Evolutionary conservation across 1,140 invertebrate genomes (phyloP), one percentile per base, ranked within the genome.

Genomic region (Drosophila asahinai): DNA sequence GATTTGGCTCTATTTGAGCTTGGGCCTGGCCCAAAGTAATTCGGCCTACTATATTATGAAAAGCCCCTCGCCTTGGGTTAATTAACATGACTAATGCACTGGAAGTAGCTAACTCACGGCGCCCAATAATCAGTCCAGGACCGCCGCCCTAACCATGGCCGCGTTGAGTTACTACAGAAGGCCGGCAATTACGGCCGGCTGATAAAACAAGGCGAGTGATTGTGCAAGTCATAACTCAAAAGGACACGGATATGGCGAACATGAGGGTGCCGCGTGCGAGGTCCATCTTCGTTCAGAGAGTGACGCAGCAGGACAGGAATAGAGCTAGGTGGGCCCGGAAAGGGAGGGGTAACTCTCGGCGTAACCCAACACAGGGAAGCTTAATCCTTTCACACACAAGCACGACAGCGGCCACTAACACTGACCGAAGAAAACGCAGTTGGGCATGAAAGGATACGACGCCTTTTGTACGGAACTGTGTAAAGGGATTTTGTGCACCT

Each of bases 401-500:
- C 42, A 30, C 52, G 43, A 54, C 59, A 63, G 79, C 80, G 51
- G 77, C 70, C 78, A 83, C 82, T 68, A 77, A 80, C 72, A 80
- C 84, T 65, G 65, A 83, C 80, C 83, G 79, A 80, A 82, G 58
- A 65, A 77, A 87, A 81, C 77, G 80, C 84, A 89, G 79, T 87
- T 89, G 80, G 66, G 67, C 86, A 86, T 90, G 71, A 90, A 90
- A 86, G 86, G 86, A 80, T 74, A 71, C 72, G 77, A 73, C 64
- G 62, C 67, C 76, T 86, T 84, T 87, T 87, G 57, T 73, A 43
- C 59, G 42, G n/a, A 58, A 61, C 78, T 74, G 52, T 68, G 81
- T 81, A 77, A 90, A 89, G 84, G 84, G 81, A 89, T 89, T 89
- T 89, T 68, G 82, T 81, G 72, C 86, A 90, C 86, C 86, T 90